Conservation (phyloP, 1,140 invertebrate genomes). For the Augochlora pura region DNA sequence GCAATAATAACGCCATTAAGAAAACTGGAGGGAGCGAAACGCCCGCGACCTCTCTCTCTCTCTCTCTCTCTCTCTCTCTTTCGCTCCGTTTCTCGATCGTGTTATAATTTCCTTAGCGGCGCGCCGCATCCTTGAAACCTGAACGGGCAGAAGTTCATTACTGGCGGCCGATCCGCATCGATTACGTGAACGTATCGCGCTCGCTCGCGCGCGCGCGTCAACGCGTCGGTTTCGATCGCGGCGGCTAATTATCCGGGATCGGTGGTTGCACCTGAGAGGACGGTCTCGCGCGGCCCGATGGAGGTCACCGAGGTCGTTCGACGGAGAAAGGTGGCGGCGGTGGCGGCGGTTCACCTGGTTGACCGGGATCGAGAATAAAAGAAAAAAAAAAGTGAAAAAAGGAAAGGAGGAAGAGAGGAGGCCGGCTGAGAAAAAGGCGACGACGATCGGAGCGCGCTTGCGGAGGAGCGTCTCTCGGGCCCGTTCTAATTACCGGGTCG, state of each 20-base stretch:
- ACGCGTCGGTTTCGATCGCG: conserved; percentile 32
- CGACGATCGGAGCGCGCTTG: not conserved
- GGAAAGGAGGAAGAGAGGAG: not conserved
- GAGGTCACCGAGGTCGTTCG: conserved; percentile 38
- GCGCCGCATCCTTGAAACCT: not conserved
- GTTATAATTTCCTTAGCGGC: not conserved
- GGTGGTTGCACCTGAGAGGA: conserved; percentile 24
- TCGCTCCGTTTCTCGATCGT: not conserved
- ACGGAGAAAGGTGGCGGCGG: conserved; percentile 34
- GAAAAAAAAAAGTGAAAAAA: conserved; percentile 5
- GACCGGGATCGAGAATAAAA: no score
- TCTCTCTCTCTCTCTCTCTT: no score
- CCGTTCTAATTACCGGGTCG: conserved; percentile 40
- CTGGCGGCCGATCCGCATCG: conserved; percentile 8
- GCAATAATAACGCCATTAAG: not conserved
- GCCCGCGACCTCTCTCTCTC: no score
- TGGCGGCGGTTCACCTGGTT: not conserved
- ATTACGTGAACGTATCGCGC: conserved; percentile 15
- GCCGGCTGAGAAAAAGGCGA: not conserved
- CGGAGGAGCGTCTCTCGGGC: not conserved
- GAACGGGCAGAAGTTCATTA: conserved; percentile 1
- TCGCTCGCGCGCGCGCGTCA: no score
- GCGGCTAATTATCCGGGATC: conserved; percentile 28
- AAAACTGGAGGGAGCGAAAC: no score
- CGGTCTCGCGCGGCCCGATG: conserved; percentile 11